Evolutionary conservation across 2,113 vertebrate genomes (phyloP), one percentile per base, ranked within the genome.

Genomic region (Micronycteris hirsuta): DNA sequence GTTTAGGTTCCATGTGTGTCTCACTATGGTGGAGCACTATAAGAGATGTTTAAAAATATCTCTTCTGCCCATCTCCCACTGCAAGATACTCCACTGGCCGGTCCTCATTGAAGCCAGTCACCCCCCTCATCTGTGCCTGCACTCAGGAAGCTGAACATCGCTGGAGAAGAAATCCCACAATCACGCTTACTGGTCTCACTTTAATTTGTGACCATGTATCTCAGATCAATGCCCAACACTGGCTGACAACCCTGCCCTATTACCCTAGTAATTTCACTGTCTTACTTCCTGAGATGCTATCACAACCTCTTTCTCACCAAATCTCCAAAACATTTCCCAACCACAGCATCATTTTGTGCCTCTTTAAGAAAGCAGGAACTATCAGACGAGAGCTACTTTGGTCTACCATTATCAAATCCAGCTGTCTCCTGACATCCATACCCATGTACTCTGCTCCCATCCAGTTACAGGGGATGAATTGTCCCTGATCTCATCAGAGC

Each of bases 11-110:
- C 13, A 3, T 33, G 7, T 52, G 14, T n/a, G 43, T 26, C 26
- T 58, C 1, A 0, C 19, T 41, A 20, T 52, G 28, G 54, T 0
- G 4, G 4, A 11, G 8, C 61, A 31, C 28, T 31, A 61, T 28
- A 61, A 61, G 26, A 63, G 61, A 31, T 38, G 20, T 83, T 91
- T 36, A 43, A 26, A 93, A 65, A 65, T 3, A 38, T 12, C 45
- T 41, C 41, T 41, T 31, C n/a, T 49, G 47, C 38, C 67, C 49
- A 6, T 28, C 16, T 52, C 31, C 43, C 38, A 26, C 14, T 22
- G 16, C 12, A n/a, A 84, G 77, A 63, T 56, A 0, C 24, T 17
- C 63, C 45, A 20, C 33, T 67, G 45, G 41, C 16, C 8, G 28
- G 38, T 19, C 26, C 22, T 43, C 14, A 26, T 0, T 10, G n/a